These are phyloP conservation scores for Tolmerus cingulatus DNA, from an alignment of 2,888 invertebrate species.

Conservation along the genomic window DNA sequence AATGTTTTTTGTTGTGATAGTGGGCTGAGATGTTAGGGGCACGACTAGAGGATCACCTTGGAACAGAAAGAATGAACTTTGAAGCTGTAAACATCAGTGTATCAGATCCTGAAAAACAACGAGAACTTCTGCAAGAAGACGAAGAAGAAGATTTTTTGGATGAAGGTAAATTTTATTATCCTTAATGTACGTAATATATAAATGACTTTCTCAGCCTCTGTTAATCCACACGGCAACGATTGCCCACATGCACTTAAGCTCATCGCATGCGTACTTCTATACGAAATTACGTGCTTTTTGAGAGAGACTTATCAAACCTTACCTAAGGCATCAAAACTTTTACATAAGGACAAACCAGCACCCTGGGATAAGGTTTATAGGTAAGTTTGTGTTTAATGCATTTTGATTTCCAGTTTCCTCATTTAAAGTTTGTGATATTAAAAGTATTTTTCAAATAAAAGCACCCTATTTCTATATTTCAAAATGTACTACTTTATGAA, in stretches of 20 bases:
- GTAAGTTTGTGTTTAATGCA: slow-evolving; percentile 53
- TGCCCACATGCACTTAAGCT: slow-evolving; percentile 90
- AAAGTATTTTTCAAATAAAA: neutral
- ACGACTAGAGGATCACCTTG: slow-evolving; percentile 88
- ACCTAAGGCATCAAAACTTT: slow-evolving; percentile 76
- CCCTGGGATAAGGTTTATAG: slow-evolving; percentile 86
- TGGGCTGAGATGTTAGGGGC: slow-evolving; percentile 78
- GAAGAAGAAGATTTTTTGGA: slow-evolving; percentile 98
- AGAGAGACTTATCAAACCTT: slow-evolving; percentile 93
- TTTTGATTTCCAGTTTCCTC: neutral
- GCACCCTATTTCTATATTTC: neutral
- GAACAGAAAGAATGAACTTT: slow-evolving; percentile 79
- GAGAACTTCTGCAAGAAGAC: slow-evolving; percentile 80
- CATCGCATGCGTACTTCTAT: slow-evolving; percentile 91
- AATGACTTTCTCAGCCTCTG: slow-evolving; percentile 60
- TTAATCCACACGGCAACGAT: slow-evolving; percentile 75
- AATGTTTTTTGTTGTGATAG: slow-evolving; percentile 48
- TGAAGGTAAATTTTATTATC: slow-evolving; percentile 71
- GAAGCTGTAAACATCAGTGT: slow-evolving; percentile 74
- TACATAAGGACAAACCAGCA: slow-evolving; percentile 78
- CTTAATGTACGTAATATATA: neutral
- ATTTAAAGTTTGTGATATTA: neutral
- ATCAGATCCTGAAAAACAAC: slow-evolving; percentile 79
- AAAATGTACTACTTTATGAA: neutral
- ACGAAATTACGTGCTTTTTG: slow-evolving; percentile 96